Evolutionary conservation across 2,797 vertebrate species (phyloP), one percentile per base, ranked within the genome.

Genomic region (Anas capensis): DNA sequence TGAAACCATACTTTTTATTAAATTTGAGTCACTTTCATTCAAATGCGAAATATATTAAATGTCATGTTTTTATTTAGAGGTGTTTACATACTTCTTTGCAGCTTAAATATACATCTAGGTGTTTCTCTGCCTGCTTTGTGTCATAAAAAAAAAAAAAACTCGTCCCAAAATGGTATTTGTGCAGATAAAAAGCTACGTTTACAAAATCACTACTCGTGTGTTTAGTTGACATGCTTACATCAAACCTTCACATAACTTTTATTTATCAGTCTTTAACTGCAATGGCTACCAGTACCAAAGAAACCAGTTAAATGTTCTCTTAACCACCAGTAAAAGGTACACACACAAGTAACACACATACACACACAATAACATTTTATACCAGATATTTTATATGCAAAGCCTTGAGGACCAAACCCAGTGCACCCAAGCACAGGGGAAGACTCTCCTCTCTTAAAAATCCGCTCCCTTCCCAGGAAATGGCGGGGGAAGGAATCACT

Each of bases 81-180:
- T 10, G 4, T 48, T 81, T 51, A 46, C 26, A 53, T 29, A 82
- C 17, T 65, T 48, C 69, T 68, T 46, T 72, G 38, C 17, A 24
- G 15, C 26, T 91, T 56, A 64, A 13, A 78, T 44, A 70, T 8
- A 81, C 18, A 11, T 44, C 24, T 26, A 33, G 36, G 42, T 62
- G 82, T 46, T 82, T 83, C 46, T 40, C 8, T 44, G 62, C n/a
- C 17, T 79, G n/a, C 33, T 82, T 18, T 21, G 19, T n/a, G 88
- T 72, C 46, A 51, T 58, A 48, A 70, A 83, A 70, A 96, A 60
- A 78, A n/a, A n/a, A n/a, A n/a, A 21, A 69, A 3, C 27, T 84
- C 42, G 71, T 86, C 48, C 38, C 54, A 58, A 85, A 81, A 73
- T 24, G 7, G 44, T 8, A 34, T 44, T 33, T 88, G 53, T 68